These are phyloP conservation scores for Seira sanloemensis DNA, from an alignment of 2,888 invertebrate genomes.

Conservation along the genomic window DNA sequence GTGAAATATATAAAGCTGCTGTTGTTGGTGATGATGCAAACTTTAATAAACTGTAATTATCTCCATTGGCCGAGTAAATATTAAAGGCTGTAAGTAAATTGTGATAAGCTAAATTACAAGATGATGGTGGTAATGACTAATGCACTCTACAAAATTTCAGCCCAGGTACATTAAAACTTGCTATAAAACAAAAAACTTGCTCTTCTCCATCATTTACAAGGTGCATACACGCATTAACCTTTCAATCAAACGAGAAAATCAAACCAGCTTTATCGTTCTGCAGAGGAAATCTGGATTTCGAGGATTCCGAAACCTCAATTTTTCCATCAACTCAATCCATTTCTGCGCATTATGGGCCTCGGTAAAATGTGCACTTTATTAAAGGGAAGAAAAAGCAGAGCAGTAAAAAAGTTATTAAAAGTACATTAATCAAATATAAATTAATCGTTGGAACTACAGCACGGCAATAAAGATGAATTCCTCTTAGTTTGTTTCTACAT, in stretches of 20 bases:
- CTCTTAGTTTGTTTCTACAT: neutral
- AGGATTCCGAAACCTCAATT: neutral
- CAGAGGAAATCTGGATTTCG: neutral
- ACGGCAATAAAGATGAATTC: neutral
- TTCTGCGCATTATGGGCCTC: too few relatives aligned
- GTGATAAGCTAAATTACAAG: slow-evolving; percentile 49
- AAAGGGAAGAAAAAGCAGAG: too few relatives aligned
- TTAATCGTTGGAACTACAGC: neutral
- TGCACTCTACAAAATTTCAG: slow-evolving; percentile 3
- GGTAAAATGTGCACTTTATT: too few relatives aligned
- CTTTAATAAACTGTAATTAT: slow-evolving; percentile 64
- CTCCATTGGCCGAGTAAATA: slow-evolving; percentile 60
- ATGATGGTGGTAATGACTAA: slow-evolving; percentile 46
- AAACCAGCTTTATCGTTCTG: neutral
- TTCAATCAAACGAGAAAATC: neutral
- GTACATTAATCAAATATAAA: neutral
- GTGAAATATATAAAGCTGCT: too few relatives aligned
- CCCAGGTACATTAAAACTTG: neutral
- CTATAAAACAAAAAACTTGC: neutral
- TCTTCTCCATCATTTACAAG: neutral
- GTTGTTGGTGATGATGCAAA: slow-evolving; percentile 58
- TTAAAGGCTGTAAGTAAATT: slow-evolving; percentile 51
- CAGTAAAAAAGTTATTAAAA: neutral
- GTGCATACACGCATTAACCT: neutral
- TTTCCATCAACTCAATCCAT: neutral